Evolutionary conservation across 2,888 invertebrate genomes (phyloP).

Genomic region (Pyralis farinalis): DNA sequence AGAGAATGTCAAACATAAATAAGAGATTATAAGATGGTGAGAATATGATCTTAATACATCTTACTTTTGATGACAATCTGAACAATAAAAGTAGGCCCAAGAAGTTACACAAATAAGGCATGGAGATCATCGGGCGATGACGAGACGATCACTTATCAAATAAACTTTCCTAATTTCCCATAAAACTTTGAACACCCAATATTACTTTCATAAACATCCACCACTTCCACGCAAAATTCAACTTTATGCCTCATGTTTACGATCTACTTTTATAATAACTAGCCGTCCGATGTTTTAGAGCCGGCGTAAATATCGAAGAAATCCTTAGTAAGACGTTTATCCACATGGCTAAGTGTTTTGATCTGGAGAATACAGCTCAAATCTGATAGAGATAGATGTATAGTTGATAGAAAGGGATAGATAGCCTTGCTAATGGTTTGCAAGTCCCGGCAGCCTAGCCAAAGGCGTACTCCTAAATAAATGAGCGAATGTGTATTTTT

Average conservation of each 20-base stretch:
- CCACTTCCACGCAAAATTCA: not conserved
- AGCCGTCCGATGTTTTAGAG: not conserved
- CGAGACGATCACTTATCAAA: constrained; percentile 7
- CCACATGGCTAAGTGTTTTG: constrained; percentile 6
- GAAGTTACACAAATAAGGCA: not conserved
- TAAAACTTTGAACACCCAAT: constrained; percentile 9
- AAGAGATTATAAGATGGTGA: no score
- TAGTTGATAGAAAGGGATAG: constrained; percentile 30
- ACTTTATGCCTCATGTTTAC: not conserved
- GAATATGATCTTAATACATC: no score
- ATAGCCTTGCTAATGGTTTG: constrained; percentile 42
- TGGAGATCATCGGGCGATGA: constrained; percentile 1
- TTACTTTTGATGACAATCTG: not conserved
- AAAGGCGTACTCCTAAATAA: constrained; percentile 48
- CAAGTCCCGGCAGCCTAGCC: constrained; percentile 31
- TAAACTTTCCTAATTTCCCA: constrained; percentile 10
- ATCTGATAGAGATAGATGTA: constrained; percentile 2
- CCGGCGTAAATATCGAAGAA: not conserved
- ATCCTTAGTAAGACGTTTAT: not conserved
- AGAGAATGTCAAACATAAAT: no score
- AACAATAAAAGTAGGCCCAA: not conserved
- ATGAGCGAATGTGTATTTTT: constrained; percentile 43
- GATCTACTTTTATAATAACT: not conserved
- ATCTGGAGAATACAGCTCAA: constrained; percentile 4
- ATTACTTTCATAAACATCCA: constrained; percentile 9